Evolutionary conservation across 2,797 vertebrate genomes (phyloP), one percentile per base, ranked within the genome.

Genomic region (Aeoliscus strigatus): DNA sequence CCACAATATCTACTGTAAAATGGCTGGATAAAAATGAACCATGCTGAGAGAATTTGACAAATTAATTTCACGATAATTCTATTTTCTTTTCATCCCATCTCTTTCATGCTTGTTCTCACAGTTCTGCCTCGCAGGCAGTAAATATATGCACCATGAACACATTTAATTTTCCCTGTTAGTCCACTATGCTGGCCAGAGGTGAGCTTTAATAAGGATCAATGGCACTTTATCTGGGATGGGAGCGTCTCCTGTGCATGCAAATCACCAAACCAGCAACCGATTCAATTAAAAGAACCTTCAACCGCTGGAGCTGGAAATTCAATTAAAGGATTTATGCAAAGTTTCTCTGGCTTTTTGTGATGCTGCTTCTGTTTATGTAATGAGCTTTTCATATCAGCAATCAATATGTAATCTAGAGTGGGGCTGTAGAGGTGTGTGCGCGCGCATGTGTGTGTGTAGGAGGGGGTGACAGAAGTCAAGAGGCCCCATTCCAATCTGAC

Each of bases 251-350:
- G 81, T 91, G 90, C 91, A 95, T 94, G 93, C 92, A 94, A 95
- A 95, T 94, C 93, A 93, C 79, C 82, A 73, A 65, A 85, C 86
- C 87, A 91, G 89, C 92, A 93, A 91, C 89, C 90, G 89, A 96
- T 96, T 96, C 94, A 95, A 96, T 98, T 96, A 92, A 93, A 94
- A 93, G 90, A 92, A 92, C 90, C 90, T 89, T 91, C 88, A 92
- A 92, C 91, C 90, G 92, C 88, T 79, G 85, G 90, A 89, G 90
- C 89, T 93, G 90, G 89, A 94, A 96, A 97, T 97, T 97, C 91
- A 96, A 97, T 95, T 95, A 95, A 93, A 94, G 90, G 93, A 94
- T 96, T 96, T 94, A 95, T 96, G 93, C 93, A 96, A 94, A 95
- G 94, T 92, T 94, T 92, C 90, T 85, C 90, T 91, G 87, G 87